Evolutionary conservation across 1,140 invertebrate species (phyloP).

Genomic region (Pissodes strobi): DNA sequence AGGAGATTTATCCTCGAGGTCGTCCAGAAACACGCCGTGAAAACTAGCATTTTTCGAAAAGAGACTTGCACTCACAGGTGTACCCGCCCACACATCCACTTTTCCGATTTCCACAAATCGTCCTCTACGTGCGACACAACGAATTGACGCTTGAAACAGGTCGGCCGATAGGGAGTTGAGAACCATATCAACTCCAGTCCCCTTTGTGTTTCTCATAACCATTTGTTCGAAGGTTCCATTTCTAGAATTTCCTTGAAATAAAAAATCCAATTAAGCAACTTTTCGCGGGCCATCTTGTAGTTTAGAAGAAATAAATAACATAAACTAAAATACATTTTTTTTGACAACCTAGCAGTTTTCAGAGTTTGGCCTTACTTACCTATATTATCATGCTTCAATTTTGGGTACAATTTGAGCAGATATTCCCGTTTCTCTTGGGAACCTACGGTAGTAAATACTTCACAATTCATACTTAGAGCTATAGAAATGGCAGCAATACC

Average conservation of each 20-base stretch:
- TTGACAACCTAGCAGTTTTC: background rate
- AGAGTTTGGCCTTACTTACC: constrained; percentile 9
- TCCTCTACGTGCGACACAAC: constrained; percentile 86
- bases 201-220: constrained; percentile 74
- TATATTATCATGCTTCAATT: constrained; percentile 79
- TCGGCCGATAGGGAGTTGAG: constrained; percentile 92
- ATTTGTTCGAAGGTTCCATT: constrained; percentile 89
- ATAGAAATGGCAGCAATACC: constrained; percentile 94
- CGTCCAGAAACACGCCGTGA: constrained; percentile 93
- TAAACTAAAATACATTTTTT: background rate
- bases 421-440: constrained; percentile 87
- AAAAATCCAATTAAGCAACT: no score
- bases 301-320: background rate
- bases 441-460: constrained; percentile 85
- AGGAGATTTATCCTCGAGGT: background rate
- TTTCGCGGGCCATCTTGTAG: no score
- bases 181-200: constrained; percentile 87
- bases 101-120: constrained; percentile 90
- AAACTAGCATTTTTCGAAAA: constrained; percentile 96
- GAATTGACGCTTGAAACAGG: constrained; percentile 87
- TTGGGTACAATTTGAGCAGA: constrained; percentile 81
- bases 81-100: constrained; percentile 91
- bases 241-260: constrained; percentile 79
- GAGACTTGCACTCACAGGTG: constrained; percentile 84
- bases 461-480: constrained; percentile 83